phyloP scores from a whole-genome alignment of 2,797 vertebrate species.

The Cichlasoma orientale region DNA sequence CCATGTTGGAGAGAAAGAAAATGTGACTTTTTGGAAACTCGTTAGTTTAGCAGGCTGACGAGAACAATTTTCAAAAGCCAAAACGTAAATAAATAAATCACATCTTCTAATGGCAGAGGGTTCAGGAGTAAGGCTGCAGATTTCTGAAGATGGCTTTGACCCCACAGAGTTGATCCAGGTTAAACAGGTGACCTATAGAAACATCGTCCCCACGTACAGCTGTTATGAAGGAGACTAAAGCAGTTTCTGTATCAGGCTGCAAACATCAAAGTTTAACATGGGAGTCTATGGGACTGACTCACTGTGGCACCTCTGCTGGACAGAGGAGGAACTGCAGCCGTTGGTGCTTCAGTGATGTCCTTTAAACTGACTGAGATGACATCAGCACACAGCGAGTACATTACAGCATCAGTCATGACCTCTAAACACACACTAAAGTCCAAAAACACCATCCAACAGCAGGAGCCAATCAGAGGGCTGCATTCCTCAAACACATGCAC shows the following conservation, averaged over 20 bases:
- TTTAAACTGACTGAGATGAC: not conserved
- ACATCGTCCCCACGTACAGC: no score
- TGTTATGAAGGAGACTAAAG: no score
- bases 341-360: not conserved
- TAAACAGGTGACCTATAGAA: no score
- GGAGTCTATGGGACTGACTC: not conserved
- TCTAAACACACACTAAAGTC: not conserved
- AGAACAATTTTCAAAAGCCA: not conserved
- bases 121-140: not conserved
- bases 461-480: not conserved
- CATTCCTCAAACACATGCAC: not conserved
- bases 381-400: not conserved
- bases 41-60: not conserved
- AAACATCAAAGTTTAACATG: not conserved
- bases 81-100: no score
- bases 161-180: not conserved
- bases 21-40: not conserved
- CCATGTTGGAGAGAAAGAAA: not conserved
- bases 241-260: not conserved
- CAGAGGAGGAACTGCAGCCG: not conserved
- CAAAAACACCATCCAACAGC: conserved; percentile 3
- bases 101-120: not conserved
- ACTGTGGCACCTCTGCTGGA: not conserved
- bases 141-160: not conserved
- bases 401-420: conserved; percentile 4